These are phyloP conservation scores for Drosophila ustulata DNA, from an alignment of 2,888 invertebrate species.

Conservation along the genomic window DNA sequence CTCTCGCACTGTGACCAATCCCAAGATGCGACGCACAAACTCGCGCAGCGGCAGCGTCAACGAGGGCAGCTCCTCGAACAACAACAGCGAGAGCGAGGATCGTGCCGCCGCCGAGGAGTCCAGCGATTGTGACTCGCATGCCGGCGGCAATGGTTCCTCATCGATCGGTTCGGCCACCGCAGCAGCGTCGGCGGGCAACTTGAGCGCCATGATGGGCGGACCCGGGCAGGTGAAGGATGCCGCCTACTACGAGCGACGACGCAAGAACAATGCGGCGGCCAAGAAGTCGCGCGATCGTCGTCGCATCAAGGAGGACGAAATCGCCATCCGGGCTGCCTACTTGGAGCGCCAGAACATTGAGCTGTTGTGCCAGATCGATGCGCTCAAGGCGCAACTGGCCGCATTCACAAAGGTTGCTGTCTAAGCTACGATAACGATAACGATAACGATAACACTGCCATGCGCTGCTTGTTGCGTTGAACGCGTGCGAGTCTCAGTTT, in stretches of 20 bases:
- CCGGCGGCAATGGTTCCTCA: slow-evolving; percentile 59
- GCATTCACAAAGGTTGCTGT: slow-evolving; percentile 71
- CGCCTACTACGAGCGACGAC: slow-evolving; percentile 93
- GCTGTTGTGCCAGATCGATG: slow-evolving; percentile 89
- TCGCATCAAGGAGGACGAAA: slow-evolving; percentile 95
- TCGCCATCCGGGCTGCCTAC: slow-evolving; percentile 94
- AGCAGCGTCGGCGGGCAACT: slow-evolving; percentile 14
- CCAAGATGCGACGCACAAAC: slow-evolving; percentile 89
- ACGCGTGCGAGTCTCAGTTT: slow-evolving; percentile 65
- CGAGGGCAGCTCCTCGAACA: slow-evolving; percentile 77
- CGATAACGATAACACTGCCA: slow-evolving; percentile 33
- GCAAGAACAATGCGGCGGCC: slow-evolving; percentile 97
- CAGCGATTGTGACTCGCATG: slow-evolving; percentile 82
- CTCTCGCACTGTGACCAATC: slow-evolving; percentile 87
- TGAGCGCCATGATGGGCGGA: slow-evolving; percentile 16
- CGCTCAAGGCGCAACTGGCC: slow-evolving; percentile 88
- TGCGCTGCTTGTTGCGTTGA: slow-evolving; percentile 74
- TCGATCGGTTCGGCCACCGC: not conserved
- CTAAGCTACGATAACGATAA: slow-evolving; percentile 20
- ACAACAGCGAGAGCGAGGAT: slow-evolving; percentile 83
- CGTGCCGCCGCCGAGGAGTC: slow-evolving; percentile 81
- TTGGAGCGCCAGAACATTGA: slow-evolving; percentile 95
- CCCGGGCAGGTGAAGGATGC: slow-evolving; percentile 88
- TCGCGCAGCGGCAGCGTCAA: slow-evolving; percentile 79
- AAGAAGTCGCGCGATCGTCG: slow-evolving; percentile 96